phyloP scores from a whole-genome alignment of 1,140 invertebrate species.

The Drosophila ercepeae region DNA sequence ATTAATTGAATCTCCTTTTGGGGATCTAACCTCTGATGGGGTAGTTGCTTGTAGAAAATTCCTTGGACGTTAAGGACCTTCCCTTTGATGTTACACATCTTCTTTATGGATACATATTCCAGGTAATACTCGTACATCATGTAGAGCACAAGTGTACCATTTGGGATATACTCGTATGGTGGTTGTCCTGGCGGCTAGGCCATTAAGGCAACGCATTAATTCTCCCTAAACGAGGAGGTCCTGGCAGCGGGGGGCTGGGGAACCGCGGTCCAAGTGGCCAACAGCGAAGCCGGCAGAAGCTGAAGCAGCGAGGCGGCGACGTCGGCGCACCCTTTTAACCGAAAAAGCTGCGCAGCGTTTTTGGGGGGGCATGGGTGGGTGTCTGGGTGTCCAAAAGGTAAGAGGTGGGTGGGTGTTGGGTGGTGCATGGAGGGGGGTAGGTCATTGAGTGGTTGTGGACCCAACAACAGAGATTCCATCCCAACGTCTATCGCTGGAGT shows the following conservation, averaged over 20 bases:
- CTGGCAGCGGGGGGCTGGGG: background rate
- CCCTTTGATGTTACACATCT: too few species aligned
- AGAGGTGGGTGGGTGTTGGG: conserved; percentile 16
- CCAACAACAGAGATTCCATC: conserved; percentile 39
- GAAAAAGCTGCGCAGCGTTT: conserved; percentile 52
- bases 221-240: conserved; percentile 35
- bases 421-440: conserved; percentile 43
- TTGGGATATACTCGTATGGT: background rate
- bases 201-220: conserved; percentile 55
- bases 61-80: too few species aligned
- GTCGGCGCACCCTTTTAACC: conserved; percentile 68
- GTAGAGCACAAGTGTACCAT: background rate
- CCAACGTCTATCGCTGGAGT: conserved; percentile 50
- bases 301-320: conserved; percentile 32
- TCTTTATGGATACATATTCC: too few species aligned
- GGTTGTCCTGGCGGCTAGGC: conserved; percentile 34
- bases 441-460: conserved; percentile 78
- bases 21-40: too few species aligned
- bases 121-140: too few species aligned
- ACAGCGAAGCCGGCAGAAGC: conserved; percentile 35
- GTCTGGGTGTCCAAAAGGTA: background rate
- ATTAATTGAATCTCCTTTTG: background rate
- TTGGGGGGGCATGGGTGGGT: conserved; percentile 4
- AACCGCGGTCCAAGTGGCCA: conserved; percentile 42
- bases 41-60: too few species aligned